phyloP scores from a whole-genome alignment of 2,797 vertebrate genomes.

The Sciaenops ocellatus region DNA sequence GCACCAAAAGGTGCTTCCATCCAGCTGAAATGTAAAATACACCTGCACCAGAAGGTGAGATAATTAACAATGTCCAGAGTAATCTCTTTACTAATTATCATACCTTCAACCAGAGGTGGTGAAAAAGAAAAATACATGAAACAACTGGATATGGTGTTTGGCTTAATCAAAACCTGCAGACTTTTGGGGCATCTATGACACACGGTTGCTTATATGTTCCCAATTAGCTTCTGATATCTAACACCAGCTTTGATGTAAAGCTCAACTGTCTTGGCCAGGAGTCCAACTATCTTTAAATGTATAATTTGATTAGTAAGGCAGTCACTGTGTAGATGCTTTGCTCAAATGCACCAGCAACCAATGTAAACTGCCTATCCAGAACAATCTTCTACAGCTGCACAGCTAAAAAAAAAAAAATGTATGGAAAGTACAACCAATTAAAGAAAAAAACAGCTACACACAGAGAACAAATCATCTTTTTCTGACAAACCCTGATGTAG shows the following conservation, averaged over 20 bases:
- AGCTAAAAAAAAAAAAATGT: not conserved
- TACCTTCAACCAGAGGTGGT: constrained; percentile 8
- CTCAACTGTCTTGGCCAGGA: not conserved
- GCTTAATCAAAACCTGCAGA: constrained; percentile 4
- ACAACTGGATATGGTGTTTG: not conserved
- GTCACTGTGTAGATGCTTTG: too few relatives aligned
- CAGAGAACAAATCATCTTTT: not conserved
- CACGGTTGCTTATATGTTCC: too few relatives aligned
- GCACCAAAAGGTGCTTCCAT: constrained; percentile 14
- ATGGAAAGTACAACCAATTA: not conserved
- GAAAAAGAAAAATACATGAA: not conserved
- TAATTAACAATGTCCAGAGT: not conserved
- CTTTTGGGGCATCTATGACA: not conserved
- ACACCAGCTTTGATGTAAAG: not conserved
- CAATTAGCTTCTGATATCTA: too few relatives aligned
- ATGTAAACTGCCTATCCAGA: not conserved
- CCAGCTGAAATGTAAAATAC: constrained; percentile 18
- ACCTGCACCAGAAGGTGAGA: not conserved
- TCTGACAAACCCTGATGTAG: not conserved
- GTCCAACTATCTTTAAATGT: not conserved
- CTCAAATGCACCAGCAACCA: too few relatives aligned
- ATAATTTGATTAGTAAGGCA: not conserved
- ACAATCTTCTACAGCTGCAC: not conserved
- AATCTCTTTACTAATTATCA: constrained; percentile 19
- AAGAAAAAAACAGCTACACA: not conserved